Percentiles rank a stretch among this genome's conserved stretches.
phyloP scores from a whole-genome alignment of 2,888 invertebrate species.

The Nesidiocoris tenuis region DNA sequence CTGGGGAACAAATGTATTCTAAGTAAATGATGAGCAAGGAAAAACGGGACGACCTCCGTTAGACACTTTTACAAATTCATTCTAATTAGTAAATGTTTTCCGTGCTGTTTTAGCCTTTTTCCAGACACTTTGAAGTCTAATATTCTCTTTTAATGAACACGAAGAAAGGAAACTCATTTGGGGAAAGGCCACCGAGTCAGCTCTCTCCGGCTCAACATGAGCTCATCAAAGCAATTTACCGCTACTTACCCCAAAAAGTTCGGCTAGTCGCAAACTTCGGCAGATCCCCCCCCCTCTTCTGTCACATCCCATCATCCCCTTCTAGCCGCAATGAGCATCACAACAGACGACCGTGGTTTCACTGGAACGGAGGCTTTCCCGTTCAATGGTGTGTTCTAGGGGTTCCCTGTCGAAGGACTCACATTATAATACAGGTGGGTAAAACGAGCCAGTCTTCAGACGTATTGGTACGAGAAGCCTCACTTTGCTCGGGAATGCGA shows the following conservation, averaged over 20 bases:
- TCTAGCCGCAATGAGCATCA: neutral
- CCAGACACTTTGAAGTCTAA: neutral
- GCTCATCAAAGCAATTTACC: neutral
- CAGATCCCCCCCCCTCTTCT: neutral
- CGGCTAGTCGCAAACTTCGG: neutral
- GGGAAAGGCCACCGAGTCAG: neutral
- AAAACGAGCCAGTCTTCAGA: too few species aligned
- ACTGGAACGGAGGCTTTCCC: neutral
- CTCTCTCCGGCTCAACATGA: neutral
- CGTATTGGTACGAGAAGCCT: too few species aligned
- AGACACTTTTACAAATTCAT: neutral
- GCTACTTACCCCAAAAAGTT: neutral
- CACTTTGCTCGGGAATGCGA: too few species aligned
- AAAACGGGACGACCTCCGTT: neutral
- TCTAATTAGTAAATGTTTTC: neutral
- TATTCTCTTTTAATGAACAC: neutral
- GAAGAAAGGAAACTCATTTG: neutral
- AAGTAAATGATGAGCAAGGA: neutral
- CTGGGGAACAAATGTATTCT: neutral
- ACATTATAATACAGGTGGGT: too few species aligned
- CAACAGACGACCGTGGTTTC: neutral
- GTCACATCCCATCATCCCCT: neutral
- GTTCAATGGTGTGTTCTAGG: neutral
- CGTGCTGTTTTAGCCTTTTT: neutral
- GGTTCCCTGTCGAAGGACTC: too few species aligned